Percentiles rank a stretch among this genome's conserved stretches.
These are phyloP conservation scores for Calidris pugnax DNA, from an alignment of 2,113 vertebrate species.

Conservation along the genomic window DNA sequence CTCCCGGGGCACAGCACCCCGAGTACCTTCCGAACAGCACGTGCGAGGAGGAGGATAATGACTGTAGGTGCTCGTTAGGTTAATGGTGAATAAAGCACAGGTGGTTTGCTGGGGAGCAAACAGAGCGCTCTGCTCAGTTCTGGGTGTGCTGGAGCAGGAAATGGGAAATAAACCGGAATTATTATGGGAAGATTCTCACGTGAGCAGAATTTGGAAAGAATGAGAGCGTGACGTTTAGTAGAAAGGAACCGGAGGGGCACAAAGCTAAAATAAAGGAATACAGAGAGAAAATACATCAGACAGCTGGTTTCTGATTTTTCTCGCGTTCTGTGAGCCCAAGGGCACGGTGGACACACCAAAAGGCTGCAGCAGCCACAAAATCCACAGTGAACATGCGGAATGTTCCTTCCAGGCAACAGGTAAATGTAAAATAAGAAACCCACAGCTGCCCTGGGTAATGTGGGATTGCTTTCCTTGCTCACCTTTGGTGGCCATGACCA, in stretches of 20 bases:
- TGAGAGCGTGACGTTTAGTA: background rate
- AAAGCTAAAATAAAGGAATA: background rate
- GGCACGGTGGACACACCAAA: too few species aligned
- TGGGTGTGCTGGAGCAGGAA: background rate
- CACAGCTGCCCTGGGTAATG: background rate
- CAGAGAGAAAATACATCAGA: background rate
- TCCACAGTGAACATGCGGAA: accelerated
- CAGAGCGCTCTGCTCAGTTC: background rate
- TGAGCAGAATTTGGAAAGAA: background rate
- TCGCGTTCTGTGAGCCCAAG: background rate
- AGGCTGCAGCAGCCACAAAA: background rate
- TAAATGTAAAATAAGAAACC: background rate
- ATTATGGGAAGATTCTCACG: background rate
- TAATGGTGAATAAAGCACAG: background rate
- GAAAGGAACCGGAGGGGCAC: background rate
- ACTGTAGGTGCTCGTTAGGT: background rate
- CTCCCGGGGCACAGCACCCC: accelerated
- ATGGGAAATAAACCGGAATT: background rate
- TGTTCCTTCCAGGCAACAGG: background rate
- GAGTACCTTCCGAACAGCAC: background rate
- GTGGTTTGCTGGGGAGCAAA: background rate
- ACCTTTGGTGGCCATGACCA: background rate
- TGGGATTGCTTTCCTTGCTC: background rate
- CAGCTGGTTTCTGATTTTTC: background rate
- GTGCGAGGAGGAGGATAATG: background rate